Evolutionary conservation across 2,888 invertebrate species (phyloP), one percentile per base, ranked within the genome.

Genomic region (Machimus atricapillus): DNA sequence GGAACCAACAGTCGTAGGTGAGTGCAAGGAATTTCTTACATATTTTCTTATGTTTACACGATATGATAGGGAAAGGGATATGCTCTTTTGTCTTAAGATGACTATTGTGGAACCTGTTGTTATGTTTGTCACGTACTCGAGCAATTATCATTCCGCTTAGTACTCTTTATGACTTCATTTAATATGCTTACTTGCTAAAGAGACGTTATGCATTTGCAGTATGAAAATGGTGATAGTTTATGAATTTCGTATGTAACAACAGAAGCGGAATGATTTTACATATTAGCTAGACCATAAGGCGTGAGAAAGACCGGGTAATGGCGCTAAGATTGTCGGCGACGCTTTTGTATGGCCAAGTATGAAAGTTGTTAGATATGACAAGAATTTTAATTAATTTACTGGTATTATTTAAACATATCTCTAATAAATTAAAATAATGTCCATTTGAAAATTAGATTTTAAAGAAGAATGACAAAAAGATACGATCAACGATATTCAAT

Each of bases 1-100:
- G 90, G 98, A 98, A 92, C 98, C 98, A 87, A 98, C 98, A 89
- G 98, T 98, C 56, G 97, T 98, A 87, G 96, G 97, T 96, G 91
- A 94, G 94, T 91, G 14, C 52, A 85, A 12, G 14, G 8, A 56
- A 56, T 81, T 82, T 40, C 27, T 66, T 66, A 23, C 23, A 27
- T 3, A 66, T 66, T 66, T 23, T 27, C 19, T 9, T 66, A 23
- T 27, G 66, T 27, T 66, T 8, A 9, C 9, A 66, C 9, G 66
- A 66, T 66, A 66, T 66, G 19, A 27, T 27, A 12, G 66, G 66
- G 66, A 66, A 66, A 23, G 66, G 12, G 66, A 12, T 66, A 66
- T 12, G 27, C 23, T 7, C 4, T 66, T 19, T 66, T 66, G 23
- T 14, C 66, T 66, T 66, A 9, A 27, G 66, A 66, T 66, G 23